Evolutionary conservation across 2,797 vertebrate genomes (phyloP).

Genomic region (Momotus momota): DNA sequence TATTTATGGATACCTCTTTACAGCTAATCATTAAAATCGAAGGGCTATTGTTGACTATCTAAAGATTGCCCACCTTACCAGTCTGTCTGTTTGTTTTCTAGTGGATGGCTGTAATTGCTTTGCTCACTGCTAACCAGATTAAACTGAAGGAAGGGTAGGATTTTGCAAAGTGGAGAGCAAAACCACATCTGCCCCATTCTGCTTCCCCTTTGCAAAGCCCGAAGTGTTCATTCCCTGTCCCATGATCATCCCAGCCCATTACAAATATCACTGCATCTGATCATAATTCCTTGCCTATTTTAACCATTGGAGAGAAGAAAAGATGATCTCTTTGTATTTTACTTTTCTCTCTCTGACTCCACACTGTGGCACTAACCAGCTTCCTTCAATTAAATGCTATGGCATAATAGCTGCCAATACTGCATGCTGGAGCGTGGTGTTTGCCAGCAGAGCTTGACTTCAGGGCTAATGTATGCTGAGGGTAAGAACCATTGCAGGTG

Average conservation of each 20-base stretch:
- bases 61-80: neutral
- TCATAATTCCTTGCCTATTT: accelerated
- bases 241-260: accelerated
- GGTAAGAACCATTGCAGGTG: no score
- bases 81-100: neutral
- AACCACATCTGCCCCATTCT: neutral
- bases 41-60: neutral
- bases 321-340: neutral
- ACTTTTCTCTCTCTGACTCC: neutral
- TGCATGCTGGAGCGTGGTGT: accelerated
- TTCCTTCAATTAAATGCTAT: neutral
- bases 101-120: neutral
- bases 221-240: neutral
- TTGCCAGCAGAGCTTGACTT: neutral
- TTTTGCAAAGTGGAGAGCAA: neutral
- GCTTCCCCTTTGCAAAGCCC: neutral
- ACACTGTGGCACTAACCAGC: neutral
- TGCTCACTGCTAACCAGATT: neutral
- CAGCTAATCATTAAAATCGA: neutral
- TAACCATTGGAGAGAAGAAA: neutral
- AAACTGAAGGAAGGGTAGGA: no score
- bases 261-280: accelerated
- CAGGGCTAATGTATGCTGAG: accelerated
- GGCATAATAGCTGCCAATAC: accelerated
- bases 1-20: neutral